These are phyloP conservation scores for Ptychobarbus kaznakovi DNA, from an alignment of 2,797 vertebrate species.

Conservation along the genomic window DNA sequence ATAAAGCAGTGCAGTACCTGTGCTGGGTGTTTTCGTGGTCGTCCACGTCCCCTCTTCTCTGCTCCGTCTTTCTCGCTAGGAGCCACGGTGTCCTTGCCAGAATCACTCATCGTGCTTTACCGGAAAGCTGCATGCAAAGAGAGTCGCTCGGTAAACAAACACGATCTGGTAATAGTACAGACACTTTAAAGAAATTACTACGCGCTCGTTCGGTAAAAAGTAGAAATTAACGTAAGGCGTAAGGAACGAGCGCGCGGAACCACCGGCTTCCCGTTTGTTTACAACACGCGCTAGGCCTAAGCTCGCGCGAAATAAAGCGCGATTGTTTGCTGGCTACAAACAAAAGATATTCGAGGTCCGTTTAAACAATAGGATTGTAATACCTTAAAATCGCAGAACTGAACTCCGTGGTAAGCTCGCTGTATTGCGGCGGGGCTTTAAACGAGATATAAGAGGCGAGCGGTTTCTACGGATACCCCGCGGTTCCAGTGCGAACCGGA, in stretches of 20 bases:
- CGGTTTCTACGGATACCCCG: constrained; percentile 49
- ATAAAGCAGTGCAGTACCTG: constrained; percentile 71
- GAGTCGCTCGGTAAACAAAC: constrained; percentile 22
- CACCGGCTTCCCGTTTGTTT: constrained; percentile 52
- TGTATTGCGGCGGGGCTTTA: constrained; percentile 40
- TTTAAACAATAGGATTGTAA: not conserved
- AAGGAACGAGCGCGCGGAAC: not conserved
- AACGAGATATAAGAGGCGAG: constrained; percentile 31
- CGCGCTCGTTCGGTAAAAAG: not conserved
- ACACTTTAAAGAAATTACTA: not conserved
- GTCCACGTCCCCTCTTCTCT: constrained; percentile 91
- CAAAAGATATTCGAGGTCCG: not conserved
- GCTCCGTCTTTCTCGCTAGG: constrained; percentile 90
- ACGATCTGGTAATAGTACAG: not conserved
- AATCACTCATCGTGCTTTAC: constrained; percentile 86
- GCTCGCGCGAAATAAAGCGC: not conserved
- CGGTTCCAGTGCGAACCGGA: constrained; percentile 49
- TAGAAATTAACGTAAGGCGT: not conserved
- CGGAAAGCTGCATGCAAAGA: constrained; percentile 57
- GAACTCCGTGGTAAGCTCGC: constrained; percentile 2
- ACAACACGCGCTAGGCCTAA: constrained; percentile 40
- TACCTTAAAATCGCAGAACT: not conserved
- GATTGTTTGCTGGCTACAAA: no score
- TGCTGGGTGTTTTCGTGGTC: constrained; percentile 91
- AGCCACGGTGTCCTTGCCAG: constrained; percentile 87